Evolutionary conservation across 2,113 vertebrate genomes (phyloP).

Genomic region (Cariama cristata): DNA sequence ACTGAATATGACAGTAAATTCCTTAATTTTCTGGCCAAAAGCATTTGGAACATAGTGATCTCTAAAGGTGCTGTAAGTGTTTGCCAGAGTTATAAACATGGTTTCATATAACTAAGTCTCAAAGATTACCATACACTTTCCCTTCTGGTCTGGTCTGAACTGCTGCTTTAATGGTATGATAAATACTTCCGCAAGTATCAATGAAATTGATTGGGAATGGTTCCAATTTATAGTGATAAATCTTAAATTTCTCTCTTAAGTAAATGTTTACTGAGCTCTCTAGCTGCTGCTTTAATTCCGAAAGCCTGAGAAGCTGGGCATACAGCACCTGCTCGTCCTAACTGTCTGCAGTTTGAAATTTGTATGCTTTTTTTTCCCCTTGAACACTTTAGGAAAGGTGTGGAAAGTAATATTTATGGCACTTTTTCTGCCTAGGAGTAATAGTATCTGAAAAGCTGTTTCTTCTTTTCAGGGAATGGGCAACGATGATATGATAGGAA

Average conservation of each 20-base stretch:
- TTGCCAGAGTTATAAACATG: background rate
- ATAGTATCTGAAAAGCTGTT: background rate
- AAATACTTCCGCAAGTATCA: background rate
- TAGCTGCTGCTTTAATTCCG: background rate
- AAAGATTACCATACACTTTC: background rate
- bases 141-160: background rate
- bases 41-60: background rate
- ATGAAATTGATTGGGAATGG: background rate
- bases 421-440: background rate
- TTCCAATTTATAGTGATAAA: background rate
- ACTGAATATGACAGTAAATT: background rate
- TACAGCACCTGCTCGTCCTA: background rate
- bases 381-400: background rate
- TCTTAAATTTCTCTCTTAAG: background rate
- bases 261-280: background rate
- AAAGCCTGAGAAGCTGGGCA: background rate
- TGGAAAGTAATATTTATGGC: background rate
- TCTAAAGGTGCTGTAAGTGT: background rate
- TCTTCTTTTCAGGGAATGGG: conserved; percentile 70
- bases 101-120: background rate
- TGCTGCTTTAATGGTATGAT: background rate
- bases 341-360: background rate
- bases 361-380: background rate
- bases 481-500: conserved; percentile 81
- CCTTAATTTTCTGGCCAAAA: background rate